Conservation (phyloP, 2,888 invertebrate genomes). For the Agrochola circellaris region DNA sequence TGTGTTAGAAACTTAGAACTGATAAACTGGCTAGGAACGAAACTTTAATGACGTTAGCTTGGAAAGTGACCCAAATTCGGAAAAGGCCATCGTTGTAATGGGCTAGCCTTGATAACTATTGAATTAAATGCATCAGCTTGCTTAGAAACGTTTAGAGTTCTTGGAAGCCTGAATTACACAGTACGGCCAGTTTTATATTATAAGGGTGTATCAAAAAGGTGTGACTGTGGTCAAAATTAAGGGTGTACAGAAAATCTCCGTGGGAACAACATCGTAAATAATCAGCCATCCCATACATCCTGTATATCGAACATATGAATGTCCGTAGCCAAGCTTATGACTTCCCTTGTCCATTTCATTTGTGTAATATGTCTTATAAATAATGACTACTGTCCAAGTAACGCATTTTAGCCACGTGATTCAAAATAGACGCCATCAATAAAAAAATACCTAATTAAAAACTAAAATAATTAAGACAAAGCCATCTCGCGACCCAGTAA, state of each 20-base stretch:
- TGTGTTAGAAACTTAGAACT: neutral
- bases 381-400: neutral
- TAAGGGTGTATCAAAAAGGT: no score
- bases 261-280: no score
- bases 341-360: neutral
- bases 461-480: neutral
- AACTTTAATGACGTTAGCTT: conserved; percentile 12
- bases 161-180: neutral
- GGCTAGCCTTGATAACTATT: conserved; percentile 19
- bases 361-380: no score
- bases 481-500: neutral
- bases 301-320: neutral
- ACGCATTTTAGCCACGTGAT: neutral
- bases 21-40: neutral
- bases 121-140: conserved; percentile 25
- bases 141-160: neutral
- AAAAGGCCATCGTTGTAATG: conserved; percentile 16
- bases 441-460: neutral
- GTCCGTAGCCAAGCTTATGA: no score
- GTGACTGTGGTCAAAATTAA: no score
- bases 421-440: neutral
- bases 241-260: no score
- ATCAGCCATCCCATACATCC: no score
- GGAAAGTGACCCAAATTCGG: conserved; percentile 11
- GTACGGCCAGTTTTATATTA: neutral